These are phyloP conservation scores for Polydrusus cervinus DNA, from an alignment of 2,888 invertebrate species.

Conservation along the genomic window DNA sequence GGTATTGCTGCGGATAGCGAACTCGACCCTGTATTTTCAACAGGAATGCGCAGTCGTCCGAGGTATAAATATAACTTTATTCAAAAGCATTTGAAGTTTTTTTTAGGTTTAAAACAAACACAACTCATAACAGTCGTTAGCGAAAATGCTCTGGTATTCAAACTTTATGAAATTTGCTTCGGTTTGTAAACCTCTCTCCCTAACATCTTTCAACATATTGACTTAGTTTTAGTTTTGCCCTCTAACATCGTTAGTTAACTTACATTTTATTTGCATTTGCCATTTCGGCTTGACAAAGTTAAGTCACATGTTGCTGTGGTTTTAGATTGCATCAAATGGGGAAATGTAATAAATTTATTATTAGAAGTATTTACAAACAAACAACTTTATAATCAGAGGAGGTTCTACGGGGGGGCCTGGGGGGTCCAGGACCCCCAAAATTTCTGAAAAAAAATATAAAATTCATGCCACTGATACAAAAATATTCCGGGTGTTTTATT, in stretches of 20 bases:
- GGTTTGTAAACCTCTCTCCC: not conserved
- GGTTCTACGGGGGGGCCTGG: too few species aligned
- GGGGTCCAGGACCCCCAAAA: too few species aligned
- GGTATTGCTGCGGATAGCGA: too few species aligned
- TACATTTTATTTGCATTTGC: not conserved
- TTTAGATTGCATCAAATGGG: not conserved
- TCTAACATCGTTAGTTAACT: not conserved
- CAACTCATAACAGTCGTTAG: slow-evolving; percentile 6
- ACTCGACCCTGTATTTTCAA: too few species aligned
- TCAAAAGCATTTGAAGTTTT: slow-evolving; percentile 5
- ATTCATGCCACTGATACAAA: too few species aligned
- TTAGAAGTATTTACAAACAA: too few species aligned
- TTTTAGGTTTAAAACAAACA: not conserved
- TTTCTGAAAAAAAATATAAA: too few species aligned
- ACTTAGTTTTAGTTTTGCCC: not conserved
- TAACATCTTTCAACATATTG: not conserved
- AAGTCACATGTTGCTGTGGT: not conserved
- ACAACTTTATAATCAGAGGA: too few species aligned
- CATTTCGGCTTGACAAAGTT: not conserved
- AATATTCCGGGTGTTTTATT: too few species aligned
- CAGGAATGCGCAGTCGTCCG: too few species aligned
- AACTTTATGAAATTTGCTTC: slow-evolving; percentile 15
- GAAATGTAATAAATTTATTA: too few species aligned
- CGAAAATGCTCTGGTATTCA: not conserved
- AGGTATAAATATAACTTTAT: too few species aligned